Base-by-base conservation (phyloP, 2,888 invertebrate genomes). In the Standfussiana lucernea region DNA sequence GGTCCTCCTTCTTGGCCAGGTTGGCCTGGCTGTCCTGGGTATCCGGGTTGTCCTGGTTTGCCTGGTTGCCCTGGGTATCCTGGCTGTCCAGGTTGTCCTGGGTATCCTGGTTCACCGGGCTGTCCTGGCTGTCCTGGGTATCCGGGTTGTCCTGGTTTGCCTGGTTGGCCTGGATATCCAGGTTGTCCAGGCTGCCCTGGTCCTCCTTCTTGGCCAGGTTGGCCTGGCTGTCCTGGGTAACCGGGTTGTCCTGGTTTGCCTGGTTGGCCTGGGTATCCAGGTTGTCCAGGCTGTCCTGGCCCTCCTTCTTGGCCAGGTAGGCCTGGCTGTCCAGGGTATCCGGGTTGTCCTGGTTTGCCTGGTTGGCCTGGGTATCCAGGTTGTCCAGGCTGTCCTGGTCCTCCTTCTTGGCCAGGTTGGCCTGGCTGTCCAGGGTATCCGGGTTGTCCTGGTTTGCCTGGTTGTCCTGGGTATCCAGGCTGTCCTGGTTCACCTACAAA, bases 401-500 rank as follows among this genome's bases (percentile, higher is more conserved):
- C 13, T 0, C 77, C 81, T 73, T n/a, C 97, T 45, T 88, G 94
- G 8, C 95, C 96, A 0, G 95, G 95, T 7, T 91, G 89, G 3
- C 92, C 95, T 45, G 95, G 79, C 11, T 1, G 0, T 45, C 70
- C 80, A 2, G 77, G 80, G 0, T 71, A 24, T 18, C 92, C 93
- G 3, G 93, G 91, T 8, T 73, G 83, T 0, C 85, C 85, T 8
- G 86, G 86, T n/a, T 86, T 77, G 10, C 88, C 89, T 24, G 87
- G 83, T 32, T 82, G 96, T 6, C 93, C 92, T 5, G 91, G 72
- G 3, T 42, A 21, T 28, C 85, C 5, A 0, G 85, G 89, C 0
- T 84, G 64, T 40, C 84, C 88, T 24, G 88, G 89, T 0, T 84
- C 11, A 0, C 88, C 85, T 5, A n/a, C n/a, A n/a, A n/a, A n/a